Evolutionary conservation across 2,797 vertebrate species (phyloP).

Genomic region (Prionace glauca): DNA sequence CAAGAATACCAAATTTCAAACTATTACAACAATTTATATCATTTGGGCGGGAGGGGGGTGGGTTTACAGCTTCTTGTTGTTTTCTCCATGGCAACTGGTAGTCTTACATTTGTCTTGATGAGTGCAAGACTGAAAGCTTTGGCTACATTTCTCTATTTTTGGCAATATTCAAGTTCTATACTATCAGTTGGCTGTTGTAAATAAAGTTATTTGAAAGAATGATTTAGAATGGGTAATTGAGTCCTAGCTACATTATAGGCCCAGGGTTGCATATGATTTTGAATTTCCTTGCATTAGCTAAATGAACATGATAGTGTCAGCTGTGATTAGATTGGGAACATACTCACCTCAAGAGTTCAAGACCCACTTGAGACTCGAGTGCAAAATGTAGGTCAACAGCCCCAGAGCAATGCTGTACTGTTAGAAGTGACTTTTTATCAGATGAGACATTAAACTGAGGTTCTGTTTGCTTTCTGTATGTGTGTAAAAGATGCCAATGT

Average conservation of each 20-base stretch:
- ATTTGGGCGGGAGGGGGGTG: too few relatives aligned
- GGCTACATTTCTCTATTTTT: too few relatives aligned
- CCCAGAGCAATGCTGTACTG: background rate
- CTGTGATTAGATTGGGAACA: background rate
- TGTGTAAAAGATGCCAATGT: too few relatives aligned
- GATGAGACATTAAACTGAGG: background rate
- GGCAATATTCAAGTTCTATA: too few relatives aligned
- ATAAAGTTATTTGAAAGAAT: background rate
- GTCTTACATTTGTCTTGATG: background rate
- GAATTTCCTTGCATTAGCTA: background rate
- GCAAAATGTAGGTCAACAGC: background rate
- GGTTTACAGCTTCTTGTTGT: background rate
- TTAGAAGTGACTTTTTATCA: background rate
- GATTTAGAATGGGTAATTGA: background rate
- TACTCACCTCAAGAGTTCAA: background rate
- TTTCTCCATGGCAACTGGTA: background rate
- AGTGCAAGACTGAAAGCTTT: background rate
- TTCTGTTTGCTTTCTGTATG: too few relatives aligned
- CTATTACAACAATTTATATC: background rate
- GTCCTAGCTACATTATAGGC: too few relatives aligned
- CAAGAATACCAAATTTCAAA: background rate
- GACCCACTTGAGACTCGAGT: background rate
- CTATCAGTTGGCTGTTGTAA: too few relatives aligned
- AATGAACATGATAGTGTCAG: background rate
- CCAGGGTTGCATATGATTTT: background rate